Base-by-base conservation (phyloP, 1,140 invertebrate genomes). In the Drepana arcuata region DNA sequence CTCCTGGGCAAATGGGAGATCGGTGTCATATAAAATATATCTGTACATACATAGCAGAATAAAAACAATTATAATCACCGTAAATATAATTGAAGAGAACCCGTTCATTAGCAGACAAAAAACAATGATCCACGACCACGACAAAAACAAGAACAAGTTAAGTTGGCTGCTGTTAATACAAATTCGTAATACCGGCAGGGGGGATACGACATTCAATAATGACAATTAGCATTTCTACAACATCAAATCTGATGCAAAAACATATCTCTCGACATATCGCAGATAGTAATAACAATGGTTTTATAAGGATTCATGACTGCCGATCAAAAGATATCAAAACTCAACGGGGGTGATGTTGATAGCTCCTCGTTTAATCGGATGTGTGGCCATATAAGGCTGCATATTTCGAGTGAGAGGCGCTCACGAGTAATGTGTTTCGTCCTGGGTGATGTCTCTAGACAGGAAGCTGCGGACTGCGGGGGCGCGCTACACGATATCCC, bases 401-500 rank as follows among this genome's bases (percentile, higher is more conserved):
- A 57, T 71, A 63, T 57, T 43, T 64, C 45, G 33, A 60, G 51
- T 46, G 44, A 56, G n/a, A n/a, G n/a, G 47, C 44, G 38, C 43
- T 51, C 48, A 60, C 61, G 61, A 64, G n/a, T n/a, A n/a, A n/a
- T n/a, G n/a, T n/a, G n/a, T 46, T 32, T 27, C 49, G 51, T 57
- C 53, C 48, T 57, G 54, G 23, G 34, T 33, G 48, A 45, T 57
- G 57, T 62, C 56, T 48, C 56, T 40, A 55, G 49, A 55, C 57
- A 77, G 72, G 70, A 73, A 70, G 61, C 63, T 37, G 48, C 4
- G 37, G 48, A 28, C 47, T 43, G 43, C 41, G 58, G 51, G 62
- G 62, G 50, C 42, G 49, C 32, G 57, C 44, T 67, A 79, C 77
- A 81, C 67, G 77, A 73, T 73, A 81, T 81, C 72, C 74, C 77